phyloP scores from a whole-genome alignment of 2,113 vertebrate genomes.

The Corapipo altera region DNA sequence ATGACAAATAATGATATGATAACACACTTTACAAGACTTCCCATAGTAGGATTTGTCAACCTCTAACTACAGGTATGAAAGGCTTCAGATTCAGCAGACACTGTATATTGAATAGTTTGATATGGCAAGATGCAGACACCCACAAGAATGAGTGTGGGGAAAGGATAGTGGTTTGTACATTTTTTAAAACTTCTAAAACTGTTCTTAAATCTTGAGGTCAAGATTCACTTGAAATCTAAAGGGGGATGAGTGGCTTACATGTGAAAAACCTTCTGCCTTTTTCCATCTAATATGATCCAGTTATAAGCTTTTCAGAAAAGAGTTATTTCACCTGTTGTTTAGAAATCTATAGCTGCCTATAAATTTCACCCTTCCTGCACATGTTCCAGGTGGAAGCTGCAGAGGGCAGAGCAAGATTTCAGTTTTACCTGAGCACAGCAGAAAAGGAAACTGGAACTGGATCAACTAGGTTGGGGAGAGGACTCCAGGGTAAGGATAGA shows the following conservation, averaged over 20 bases:
- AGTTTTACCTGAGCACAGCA: neutral
- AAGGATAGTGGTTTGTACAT: neutral
- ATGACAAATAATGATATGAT: neutral
- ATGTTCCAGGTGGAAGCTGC: neutral
- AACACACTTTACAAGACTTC: neutral
- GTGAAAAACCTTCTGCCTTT: neutral
- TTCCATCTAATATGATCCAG: neutral
- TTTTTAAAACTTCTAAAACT: neutral
- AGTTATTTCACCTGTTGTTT: neutral
- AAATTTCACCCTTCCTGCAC: neutral
- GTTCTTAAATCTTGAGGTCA: neutral
- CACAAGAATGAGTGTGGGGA: neutral
- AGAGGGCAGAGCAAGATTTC: neutral
- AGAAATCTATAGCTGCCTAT: neutral
- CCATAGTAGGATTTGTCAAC: neutral
- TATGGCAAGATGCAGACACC: neutral
- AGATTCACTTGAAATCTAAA: neutral
- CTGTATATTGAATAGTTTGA: neutral
- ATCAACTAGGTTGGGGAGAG: neutral
- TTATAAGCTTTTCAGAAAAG: neutral
- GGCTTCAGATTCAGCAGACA: neutral
- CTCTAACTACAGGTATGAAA: neutral
- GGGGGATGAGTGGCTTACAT: neutral
- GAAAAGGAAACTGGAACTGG: neutral
- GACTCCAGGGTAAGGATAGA: accelerated